A percentile compares a stretch with the other conserved stretches of the same genome.
phyloP scores from a whole-genome alignment of 2,888 invertebrate genomes.

The Muscina levida region DNA sequence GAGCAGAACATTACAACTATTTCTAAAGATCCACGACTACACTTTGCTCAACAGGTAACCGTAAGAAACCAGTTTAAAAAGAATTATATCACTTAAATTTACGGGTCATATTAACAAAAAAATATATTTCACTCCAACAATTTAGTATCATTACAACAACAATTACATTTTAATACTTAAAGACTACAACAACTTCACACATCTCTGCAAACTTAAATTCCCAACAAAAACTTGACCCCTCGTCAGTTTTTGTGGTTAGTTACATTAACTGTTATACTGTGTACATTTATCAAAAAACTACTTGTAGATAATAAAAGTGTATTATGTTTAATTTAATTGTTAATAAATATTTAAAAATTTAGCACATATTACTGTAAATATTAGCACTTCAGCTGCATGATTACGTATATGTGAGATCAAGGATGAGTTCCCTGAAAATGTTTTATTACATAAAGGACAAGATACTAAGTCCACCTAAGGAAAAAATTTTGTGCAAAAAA shows the following conservation, averaged over 20 bases:
- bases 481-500: constrained; percentile 44
- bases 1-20: no score
- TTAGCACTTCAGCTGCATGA: constrained; percentile 78
- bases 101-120: no score
- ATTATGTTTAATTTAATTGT: neutral
- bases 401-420: constrained; percentile 80
- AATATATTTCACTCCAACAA: no score
- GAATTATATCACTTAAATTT: no score
- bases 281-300: neutral
- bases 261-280: neutral
- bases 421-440: constrained; percentile 80
- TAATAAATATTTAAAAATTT: constrained; percentile 1
- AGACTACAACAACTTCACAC: neutral
- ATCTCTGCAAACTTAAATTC: constrained; percentile 3
- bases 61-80: no score
- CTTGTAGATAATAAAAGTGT: neutral
- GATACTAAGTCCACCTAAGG: constrained; percentile 79
- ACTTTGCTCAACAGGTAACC: no score
- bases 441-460: constrained; percentile 80
- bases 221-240: neutral
- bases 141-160: no score
- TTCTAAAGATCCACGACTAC: no score
- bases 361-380: constrained; percentile 41
- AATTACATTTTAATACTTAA: no score
- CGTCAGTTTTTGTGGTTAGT: constrained; percentile 1